These are phyloP conservation scores for Asobara japonica DNA, from an alignment of 1,140 invertebrate genomes.

Conservation along the genomic window DNA sequence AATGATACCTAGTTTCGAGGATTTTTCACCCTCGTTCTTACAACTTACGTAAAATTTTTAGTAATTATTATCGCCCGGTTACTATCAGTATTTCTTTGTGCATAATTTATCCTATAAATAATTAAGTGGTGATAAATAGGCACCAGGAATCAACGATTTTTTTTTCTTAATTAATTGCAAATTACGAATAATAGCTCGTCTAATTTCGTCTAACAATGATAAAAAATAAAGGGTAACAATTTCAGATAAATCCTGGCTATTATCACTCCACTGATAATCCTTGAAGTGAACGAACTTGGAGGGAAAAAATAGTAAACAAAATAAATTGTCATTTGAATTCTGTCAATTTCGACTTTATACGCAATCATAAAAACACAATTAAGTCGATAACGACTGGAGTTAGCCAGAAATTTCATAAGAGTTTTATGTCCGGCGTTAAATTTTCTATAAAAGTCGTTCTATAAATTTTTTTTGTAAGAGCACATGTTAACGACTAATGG, in stretches of 20 bases:
- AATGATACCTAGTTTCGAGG: background rate
- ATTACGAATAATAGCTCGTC: background rate
- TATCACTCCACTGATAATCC: background rate
- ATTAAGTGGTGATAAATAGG: background rate
- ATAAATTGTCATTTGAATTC: too few species aligned
- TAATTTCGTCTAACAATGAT: background rate
- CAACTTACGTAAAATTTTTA: background rate
- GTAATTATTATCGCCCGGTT: background rate
- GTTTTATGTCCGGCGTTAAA: too few species aligned
- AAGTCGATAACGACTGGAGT: too few species aligned
- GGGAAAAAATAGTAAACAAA: too few species aligned
- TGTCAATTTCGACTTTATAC: too few species aligned
- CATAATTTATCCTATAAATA: background rate
- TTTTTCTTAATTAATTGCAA: background rate
- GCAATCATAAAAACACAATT: too few species aligned
- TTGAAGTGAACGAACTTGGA: too few species aligned
- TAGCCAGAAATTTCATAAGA: too few species aligned
- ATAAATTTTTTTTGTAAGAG: too few species aligned
- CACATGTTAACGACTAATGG: too few species aligned
- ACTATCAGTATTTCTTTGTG: background rate
- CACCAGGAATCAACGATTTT: background rate
- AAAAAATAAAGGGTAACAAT: slow-evolving; percentile 1
- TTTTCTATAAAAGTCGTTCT: too few species aligned
- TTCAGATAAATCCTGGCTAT: background rate
- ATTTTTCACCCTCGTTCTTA: background rate